Evolutionary conservation across 2,797 vertebrate species (phyloP).

Genomic region (Fratercula arctica): DNA sequence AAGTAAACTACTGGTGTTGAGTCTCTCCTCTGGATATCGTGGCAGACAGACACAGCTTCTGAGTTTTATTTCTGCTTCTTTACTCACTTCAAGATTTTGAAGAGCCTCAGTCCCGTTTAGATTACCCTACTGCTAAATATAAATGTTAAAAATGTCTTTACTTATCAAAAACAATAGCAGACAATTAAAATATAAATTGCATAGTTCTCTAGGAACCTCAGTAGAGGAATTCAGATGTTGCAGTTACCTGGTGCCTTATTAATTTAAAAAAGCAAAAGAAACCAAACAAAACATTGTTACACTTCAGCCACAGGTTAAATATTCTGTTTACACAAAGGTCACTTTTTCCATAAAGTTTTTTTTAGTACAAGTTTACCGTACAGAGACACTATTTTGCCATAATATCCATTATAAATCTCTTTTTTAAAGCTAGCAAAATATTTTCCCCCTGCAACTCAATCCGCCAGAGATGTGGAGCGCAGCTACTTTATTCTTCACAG

Average conservation of each 20-base stretch:
- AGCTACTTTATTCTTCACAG: neutral
- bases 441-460: neutral
- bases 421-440: constrained; percentile 23
- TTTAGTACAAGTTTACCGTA: neutral
- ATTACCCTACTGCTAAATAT: neutral
- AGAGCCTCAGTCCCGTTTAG: neutral
- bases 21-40: neutral
- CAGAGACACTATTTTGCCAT: neutral
- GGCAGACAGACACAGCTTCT: neutral
- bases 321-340: neutral
- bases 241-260: neutral
- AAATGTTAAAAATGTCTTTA: neutral
- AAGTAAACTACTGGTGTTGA: neutral
- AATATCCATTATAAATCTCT: neutral
- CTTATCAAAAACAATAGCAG: neutral
- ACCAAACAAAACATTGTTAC: neutral
- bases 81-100: neutral
- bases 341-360: constrained; percentile 12
- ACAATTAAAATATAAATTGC: neutral
- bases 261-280: neutral
- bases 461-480: neutral
- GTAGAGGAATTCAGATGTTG: neutral
- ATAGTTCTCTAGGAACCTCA: neutral
- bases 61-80: neutral
- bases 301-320: neutral